phyloP scores from a whole-genome alignment of 2,113 vertebrate species.

The Mormyrus lacerda region DNA sequence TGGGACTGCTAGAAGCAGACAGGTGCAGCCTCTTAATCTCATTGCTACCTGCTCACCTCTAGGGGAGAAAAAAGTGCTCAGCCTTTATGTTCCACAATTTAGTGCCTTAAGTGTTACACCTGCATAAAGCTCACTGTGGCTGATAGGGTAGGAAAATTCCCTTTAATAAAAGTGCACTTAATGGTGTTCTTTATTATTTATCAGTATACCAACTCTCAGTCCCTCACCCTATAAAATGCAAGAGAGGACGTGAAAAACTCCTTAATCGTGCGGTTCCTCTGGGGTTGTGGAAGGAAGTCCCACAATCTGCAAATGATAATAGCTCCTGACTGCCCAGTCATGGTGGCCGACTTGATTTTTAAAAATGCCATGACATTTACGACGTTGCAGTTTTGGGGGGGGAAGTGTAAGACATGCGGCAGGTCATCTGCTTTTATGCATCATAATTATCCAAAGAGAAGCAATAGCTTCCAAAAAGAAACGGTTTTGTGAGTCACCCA shows the following conservation, averaged over 20 bases:
- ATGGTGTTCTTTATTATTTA: neutral
- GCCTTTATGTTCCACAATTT: neutral
- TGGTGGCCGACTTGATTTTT: neutral
- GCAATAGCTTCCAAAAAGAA: neutral
- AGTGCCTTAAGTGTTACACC: neutral
- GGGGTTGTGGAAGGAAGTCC: neutral
- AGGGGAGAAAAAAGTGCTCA: neutral
- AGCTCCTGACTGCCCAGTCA: neutral
- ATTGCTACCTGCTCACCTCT: neutral
- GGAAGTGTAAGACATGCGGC: neutral
- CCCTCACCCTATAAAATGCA: neutral
- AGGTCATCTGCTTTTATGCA: neutral
- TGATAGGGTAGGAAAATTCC: neutral
- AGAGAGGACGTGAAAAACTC: neutral
- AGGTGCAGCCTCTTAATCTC: neutral
- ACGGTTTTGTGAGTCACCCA: neutral
- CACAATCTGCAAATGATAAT: neutral
- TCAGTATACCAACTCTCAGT: neutral
- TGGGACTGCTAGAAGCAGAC: neutral
- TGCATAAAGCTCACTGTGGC: neutral
- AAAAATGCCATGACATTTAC: slow-evolving; percentile 10
- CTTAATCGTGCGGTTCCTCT: neutral
- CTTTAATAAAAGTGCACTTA: neutral
- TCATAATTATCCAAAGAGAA: neutral
- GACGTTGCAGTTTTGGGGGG: neutral